Base-by-base conservation (phyloP, 2,113 vertebrate species). In the Pycnonotus jocosus region DNA sequence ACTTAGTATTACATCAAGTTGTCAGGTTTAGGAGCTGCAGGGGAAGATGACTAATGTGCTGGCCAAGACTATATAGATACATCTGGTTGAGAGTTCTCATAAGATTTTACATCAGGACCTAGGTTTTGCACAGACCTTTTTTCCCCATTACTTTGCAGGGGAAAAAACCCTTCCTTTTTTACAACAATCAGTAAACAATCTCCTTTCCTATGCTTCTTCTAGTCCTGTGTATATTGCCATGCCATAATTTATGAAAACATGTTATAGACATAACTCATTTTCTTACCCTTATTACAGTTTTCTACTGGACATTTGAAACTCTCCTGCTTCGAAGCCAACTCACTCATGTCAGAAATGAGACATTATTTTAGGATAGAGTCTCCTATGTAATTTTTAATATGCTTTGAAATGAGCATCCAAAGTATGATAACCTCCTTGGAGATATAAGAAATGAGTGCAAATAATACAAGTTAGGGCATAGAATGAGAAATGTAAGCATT, bases 191-290 rank as follows among this genome's bases (percentile, higher is more conserved):
- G 17, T 28, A 90, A 72, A 42, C 1, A 50, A 38, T 3, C 2
- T 71, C 12, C 3, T 79, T 77, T 66, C 7, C 47, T 12, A 47
- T 40, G 28, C 5, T 73, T 30, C 28, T 60, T 7, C 31, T 60
- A 56, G 9, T 60, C 7, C 12, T 37, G 7, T 28, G 12, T 42
- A 25, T 0, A 8, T n/a, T 73, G 25, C 5, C 1, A 2, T 47
- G n/a, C n/a, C n/a, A n/a, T n/a, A 24, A 35, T 66, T 72, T 77
- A 44, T 48, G 12, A 35, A 76, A 92, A 42, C 2, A 7, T 12
- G 4, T 33, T 62, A 13, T 23, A 64, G 37, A 53, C 7, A 37
- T 42, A 82, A 27, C 9, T 92, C 2, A 60, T n/a, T 54, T 48
- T 65, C 33, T 70, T 40, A 71, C 3, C 69, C 28, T 27, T 73